These are phyloP conservation scores for Stenopsyche tienmushanensis DNA, from an alignment of 1,140 invertebrate species.

Conservation along the genomic window DNA sequence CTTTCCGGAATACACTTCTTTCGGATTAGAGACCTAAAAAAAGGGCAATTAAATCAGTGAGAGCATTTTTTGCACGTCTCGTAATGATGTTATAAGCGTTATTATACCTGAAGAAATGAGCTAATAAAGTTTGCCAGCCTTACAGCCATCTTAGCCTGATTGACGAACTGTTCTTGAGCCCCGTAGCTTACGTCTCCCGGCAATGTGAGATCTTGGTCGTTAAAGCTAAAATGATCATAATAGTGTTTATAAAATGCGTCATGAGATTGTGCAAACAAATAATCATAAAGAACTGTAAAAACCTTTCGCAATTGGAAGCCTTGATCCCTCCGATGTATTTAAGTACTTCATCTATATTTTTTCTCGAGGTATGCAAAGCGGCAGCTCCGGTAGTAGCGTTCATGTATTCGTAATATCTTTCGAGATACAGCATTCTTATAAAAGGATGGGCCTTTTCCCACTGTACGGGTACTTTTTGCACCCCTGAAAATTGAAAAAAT, in stretches of 20 bases:
- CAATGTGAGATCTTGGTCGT: constrained; percentile 71
- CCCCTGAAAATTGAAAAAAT: constrained; percentile 57
- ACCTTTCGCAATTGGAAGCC: constrained; percentile 63
- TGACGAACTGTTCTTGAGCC: constrained; percentile 85
- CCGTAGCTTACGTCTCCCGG: constrained; percentile 85
- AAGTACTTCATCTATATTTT: constrained; percentile 76
- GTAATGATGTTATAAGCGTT: not conserved
- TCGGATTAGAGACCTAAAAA: constrained; percentile 81
- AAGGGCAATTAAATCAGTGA: constrained; percentile 39
- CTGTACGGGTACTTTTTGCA: constrained; percentile 77
- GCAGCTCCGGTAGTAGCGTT: constrained; percentile 65
- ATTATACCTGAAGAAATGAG: constrained; percentile 82
- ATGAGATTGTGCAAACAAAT: too few species aligned
- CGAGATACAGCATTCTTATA: constrained; percentile 71
- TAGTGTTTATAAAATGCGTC: not conserved
- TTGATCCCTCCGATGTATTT: constrained; percentile 76
- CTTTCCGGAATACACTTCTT: constrained; percentile 92
- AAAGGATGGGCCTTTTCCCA: constrained; percentile 71
- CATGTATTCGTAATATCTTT: constrained; percentile 71
- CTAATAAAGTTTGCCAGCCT: constrained; percentile 93
- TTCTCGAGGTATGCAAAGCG: constrained; percentile 61
- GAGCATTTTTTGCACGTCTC: not conserved
- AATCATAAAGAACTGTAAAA: too few species aligned
- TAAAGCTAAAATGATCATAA: constrained; percentile 62
- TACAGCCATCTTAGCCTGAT: constrained; percentile 93